Base-by-base conservation (phyloP, 2,113 vertebrate genomes). In the Columbina picui region DNA sequence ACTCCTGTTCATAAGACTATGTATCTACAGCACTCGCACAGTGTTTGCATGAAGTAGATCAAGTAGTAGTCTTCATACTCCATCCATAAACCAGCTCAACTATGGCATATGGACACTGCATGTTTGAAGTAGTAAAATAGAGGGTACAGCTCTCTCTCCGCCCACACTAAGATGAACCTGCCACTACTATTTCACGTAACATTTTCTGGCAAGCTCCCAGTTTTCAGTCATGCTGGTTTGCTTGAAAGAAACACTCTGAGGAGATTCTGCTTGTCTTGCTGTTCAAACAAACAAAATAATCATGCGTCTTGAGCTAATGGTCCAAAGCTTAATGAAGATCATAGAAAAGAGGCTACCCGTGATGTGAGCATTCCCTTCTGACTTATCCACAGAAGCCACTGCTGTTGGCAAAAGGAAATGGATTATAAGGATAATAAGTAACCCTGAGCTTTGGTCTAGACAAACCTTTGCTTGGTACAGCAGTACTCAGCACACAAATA, bases 191-290 rank as follows among this genome's bases (percentile, higher is more conserved):
- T 82, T 78, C 96, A 96, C 86, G 94, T 96, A 95, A 96, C 57
- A 0, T 68, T 96, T 96, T 97, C 92, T 97, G 96, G 96, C 95
- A 95, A 90, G 88, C 93, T 92, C 93, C 96, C 96, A 96, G 93
- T 75, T 96, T 96, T 96, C 96, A 96, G 94, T 97, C 94, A 94
- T 87, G 96, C 83, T 94, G 94, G 73, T 96, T 92, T 90, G 92
- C 92, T 94, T 92, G 90, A 94, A 95, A 95, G 94, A 97, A 97
- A 94, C 76, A 92, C 88, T 96, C 93, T 57, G 83, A 96, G 85
- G 90, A 96, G 79, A 84, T 43, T 93, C 84, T 75, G 92, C 94
- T 90, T 78, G 86, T 95, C 94, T 95, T 88, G 85, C 92, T 93
- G 73, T 89, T 95, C 0, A 4, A 96, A 95, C 93, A 95, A 96